Evolutionary conservation across 2,888 invertebrate species (phyloP).

Genomic region (Rutpela maculata): DNA sequence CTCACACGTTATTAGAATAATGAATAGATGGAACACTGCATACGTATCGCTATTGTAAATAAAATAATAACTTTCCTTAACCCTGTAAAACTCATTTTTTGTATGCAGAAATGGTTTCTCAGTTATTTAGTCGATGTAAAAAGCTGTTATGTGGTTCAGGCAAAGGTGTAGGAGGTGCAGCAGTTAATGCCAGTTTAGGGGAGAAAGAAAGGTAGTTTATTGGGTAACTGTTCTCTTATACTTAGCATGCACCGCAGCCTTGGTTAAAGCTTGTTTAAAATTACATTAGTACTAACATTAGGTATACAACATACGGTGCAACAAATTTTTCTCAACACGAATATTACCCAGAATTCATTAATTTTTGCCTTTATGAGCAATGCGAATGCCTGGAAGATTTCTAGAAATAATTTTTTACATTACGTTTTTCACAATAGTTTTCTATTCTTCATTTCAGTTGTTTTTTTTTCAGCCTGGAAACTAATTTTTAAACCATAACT

Average conservation of each 20-base stretch:
- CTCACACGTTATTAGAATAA: neutral
- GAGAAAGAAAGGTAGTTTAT: conserved; percentile 72
- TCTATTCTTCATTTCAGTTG: too few relatives aligned
- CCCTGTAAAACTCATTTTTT: conserved; percentile 49
- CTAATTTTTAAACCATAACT: too few relatives aligned
- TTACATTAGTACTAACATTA: neutral
- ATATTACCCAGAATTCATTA: neutral
- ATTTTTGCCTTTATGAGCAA: neutral
- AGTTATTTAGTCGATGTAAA: conserved; percentile 70
- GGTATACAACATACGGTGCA: neutral
- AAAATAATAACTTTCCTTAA: conserved; percentile 27
- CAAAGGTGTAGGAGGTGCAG: conserved; percentile 71
- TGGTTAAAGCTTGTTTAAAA: conserved; percentile 11
- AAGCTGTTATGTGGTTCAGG: conserved; percentile 72
- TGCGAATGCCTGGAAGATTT: too few relatives aligned
- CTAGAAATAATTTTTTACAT: too few relatives aligned
- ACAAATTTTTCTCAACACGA: neutral
- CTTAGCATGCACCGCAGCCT: conserved; percentile 24
- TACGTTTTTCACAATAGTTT: too few relatives aligned
- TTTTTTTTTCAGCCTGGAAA: too few relatives aligned
- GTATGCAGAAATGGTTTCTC: conserved; percentile 69
- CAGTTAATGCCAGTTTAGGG: conserved; percentile 67
- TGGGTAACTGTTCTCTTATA: conserved; percentile 40
- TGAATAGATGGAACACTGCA: neutral
- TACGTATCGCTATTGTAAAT: neutral